phyloP scores from a whole-genome alignment of 2,888 invertebrate genomes.

The Oegoconia quadripuncta region DNA sequence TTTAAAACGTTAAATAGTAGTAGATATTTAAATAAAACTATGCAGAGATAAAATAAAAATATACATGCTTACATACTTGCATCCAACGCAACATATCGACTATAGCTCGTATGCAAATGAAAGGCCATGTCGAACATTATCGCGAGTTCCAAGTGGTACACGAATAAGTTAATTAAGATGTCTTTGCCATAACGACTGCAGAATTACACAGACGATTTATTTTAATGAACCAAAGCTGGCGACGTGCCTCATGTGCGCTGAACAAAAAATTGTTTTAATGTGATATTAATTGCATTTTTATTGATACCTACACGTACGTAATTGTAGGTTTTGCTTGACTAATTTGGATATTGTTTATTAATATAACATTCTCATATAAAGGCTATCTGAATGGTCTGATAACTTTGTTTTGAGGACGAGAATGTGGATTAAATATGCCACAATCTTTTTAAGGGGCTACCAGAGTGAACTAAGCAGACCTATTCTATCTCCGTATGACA shows the following conservation, averaged over 20 bases:
- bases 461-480: too few relatives aligned
- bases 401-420: too few relatives aligned
- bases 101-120: constrained; percentile 16
- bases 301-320: constrained; percentile 36
- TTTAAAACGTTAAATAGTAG: too few relatives aligned
- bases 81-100: constrained; percentile 6
- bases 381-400: too few relatives aligned
- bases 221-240: constrained; percentile 37
- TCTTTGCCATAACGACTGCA: constrained; percentile 36
- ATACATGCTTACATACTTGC: background rate
- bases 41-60: background rate
- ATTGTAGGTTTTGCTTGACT: constrained; percentile 26
- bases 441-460: too few relatives aligned
- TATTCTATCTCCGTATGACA: too few relatives aligned
- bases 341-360: constrained; percentile 28
- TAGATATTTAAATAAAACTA: too few relatives aligned
- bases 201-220: constrained; percentile 45
- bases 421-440: too few relatives aligned
- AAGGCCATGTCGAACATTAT: constrained; percentile 3
- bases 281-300: constrained; percentile 47
- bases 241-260: constrained; percentile 30
- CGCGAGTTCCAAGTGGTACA: constrained; percentile 22
- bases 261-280: constrained; percentile 41
- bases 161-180: constrained; percentile 43
- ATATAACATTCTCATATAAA: too few relatives aligned